These are phyloP conservation scores for Andrena praecox DNA, from an alignment of 2,888 invertebrate species.

Conservation along the genomic window DNA sequence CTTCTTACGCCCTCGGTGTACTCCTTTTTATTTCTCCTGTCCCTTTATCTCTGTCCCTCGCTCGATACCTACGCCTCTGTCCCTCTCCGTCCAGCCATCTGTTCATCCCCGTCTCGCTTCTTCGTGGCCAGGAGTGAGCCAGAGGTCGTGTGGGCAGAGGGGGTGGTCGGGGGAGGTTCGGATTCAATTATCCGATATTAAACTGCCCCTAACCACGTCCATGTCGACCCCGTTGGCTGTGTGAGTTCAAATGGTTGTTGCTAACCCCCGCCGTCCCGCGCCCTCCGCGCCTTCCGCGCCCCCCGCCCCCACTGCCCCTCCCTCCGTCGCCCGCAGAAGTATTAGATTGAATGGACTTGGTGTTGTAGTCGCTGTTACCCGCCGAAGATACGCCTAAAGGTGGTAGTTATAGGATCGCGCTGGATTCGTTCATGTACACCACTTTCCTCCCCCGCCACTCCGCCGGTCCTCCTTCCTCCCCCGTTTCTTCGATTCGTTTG, in stretches of 20 bases:
- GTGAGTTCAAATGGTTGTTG: slow-evolving; percentile 81
- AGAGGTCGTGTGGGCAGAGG: slow-evolving; percentile 62
- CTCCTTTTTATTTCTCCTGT: slow-evolving; percentile 6
- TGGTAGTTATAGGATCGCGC: slow-evolving; percentile 76
- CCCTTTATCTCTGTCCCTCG: slow-evolving; percentile 1
- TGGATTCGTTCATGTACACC: slow-evolving; percentile 68
- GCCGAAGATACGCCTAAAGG: slow-evolving; percentile 79
- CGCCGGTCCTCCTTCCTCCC: not conserved
- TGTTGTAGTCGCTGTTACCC: slow-evolving; percentile 82
- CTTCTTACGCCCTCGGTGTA: slow-evolving; percentile 1
- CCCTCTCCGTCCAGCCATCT: slow-evolving; percentile 24
- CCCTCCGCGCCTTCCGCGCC: slow-evolving; percentile 23
- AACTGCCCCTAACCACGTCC: slow-evolving; percentile 83
- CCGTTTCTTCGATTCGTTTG: slow-evolving; percentile 28
- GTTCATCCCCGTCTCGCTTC: slow-evolving; percentile 57
- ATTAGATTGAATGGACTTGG: slow-evolving; percentile 84
- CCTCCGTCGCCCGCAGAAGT: slow-evolving; percentile 76
- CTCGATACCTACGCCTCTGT: not conserved
- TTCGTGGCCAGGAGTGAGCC: slow-evolving; percentile 62
- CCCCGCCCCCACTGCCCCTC: slow-evolving; percentile 12
- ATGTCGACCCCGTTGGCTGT: slow-evolving; percentile 75
- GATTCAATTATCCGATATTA: slow-evolving; percentile 85
- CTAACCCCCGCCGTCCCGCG: slow-evolving; percentile 63
- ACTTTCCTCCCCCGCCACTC: slow-evolving; percentile 45
- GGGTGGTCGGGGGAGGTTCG: slow-evolving; percentile 74